Conservation (phyloP, 2,888 invertebrate species). For the Sarcophaga rosellei region DNA sequence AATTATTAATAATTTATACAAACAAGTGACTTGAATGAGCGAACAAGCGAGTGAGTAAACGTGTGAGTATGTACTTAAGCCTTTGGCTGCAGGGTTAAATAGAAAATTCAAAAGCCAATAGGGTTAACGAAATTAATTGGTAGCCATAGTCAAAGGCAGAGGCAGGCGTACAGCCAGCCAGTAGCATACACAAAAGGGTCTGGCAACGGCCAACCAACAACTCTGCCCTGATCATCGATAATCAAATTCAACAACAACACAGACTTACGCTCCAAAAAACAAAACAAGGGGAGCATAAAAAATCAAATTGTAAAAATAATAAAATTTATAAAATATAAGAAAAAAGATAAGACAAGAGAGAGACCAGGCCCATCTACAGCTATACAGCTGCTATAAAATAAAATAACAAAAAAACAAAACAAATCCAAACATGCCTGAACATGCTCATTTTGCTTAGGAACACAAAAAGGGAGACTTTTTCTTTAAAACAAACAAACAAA, state of each 20-base stretch:
- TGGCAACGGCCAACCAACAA: neutral
- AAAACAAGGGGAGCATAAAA: conserved; percentile 53
- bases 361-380: conserved; percentile 11
- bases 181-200: neutral
- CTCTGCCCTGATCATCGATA: conserved; percentile 26
- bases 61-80: neutral
- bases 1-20: conserved; percentile 7
- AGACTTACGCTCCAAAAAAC: neutral
- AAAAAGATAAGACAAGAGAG: conserved; percentile 44
- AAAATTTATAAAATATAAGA: conserved; percentile 31
- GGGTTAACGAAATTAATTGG: conserved; percentile 64
- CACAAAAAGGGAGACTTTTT: conserved; percentile 7
- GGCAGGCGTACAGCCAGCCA: neutral
- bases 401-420: neutral
- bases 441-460: conserved; percentile 44
- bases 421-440: conserved; percentile 56
- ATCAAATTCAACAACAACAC: conserved; percentile 21
- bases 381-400: neutral
- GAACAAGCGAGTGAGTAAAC: neutral
- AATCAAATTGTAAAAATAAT: neutral
- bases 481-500: conserved; percentile 21
- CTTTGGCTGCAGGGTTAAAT: conserved; percentile 45
- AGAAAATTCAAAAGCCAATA: conserved; percentile 50
- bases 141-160: conserved; percentile 42
- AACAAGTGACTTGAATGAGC: neutral